Percentiles rank a stretch among this genome's conserved stretches.
These are phyloP conservation scores for Orycteropus afer DNA, from an alignment of 2,113 vertebrate genomes.

Conservation along the genomic window DNA sequence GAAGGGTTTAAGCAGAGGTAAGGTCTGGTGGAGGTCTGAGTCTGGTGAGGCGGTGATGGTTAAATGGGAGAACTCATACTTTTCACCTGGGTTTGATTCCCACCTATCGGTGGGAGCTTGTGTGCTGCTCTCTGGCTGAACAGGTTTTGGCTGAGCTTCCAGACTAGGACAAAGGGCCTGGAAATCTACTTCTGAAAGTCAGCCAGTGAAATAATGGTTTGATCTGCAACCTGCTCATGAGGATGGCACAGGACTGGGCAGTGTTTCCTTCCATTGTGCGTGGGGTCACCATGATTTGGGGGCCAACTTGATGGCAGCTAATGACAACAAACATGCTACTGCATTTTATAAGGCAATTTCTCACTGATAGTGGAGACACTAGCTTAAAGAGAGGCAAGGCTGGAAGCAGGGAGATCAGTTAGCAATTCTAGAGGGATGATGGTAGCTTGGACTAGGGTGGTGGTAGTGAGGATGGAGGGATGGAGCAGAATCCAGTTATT, in stretches of 20 bases:
- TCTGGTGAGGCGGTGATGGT: background rate
- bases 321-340: fast-evolving
- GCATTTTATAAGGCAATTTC: background rate
- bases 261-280: background rate
- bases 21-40: too few relatives aligned
- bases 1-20: background rate
- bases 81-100: background rate
- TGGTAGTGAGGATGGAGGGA: background rate
- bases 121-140: background rate
- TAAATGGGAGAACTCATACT: background rate
- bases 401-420: background rate
- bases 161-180: background rate
- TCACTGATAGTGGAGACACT: background rate
- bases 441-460: background rate
- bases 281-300: background rate
- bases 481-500: background rate
- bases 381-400: background rate
- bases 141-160: background rate
- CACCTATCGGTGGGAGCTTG: background rate
- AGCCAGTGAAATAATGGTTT: background rate
- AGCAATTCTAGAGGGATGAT: background rate
- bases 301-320: background rate
- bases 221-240: background rate
- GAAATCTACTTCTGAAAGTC: background rate
- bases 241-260: background rate